Base-by-base conservation (phyloP, 2,797 vertebrate genomes). In the Harpagifer antarcticus region DNA sequence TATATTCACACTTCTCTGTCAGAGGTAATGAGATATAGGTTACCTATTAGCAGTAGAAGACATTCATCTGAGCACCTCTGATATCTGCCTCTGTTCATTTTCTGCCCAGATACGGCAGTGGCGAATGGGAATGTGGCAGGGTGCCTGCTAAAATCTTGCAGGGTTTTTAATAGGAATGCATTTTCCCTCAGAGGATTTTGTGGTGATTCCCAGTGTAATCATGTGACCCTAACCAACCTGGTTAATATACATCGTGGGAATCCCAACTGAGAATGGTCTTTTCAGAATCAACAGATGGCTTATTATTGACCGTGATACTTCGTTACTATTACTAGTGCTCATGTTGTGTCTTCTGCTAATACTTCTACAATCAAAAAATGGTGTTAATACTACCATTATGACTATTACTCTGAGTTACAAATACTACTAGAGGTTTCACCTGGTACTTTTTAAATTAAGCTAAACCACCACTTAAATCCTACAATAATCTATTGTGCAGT, bases 51-150 rank as follows among this genome's bases (percentile, higher is more conserved):
- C 76, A 81, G 63, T 57, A 75, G 79, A 63, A 74, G 84, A 82
- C 86, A 79, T 86, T 87, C 74, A 9, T 85, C 76, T 49, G 12
- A 67, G 54, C 6, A 47, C 53, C 80, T 78, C 67, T 78, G 75
- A 80, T 86, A 76, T 74, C 70, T 53, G 70, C 53, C 68, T 65
- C 45, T 50, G 65, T 57, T 84, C 84, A 65, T 78, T 83, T 88
- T 90, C 84, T 87, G 85, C 90, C 84, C 79, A 70, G 87, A 87
- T 86, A 90, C 85, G 87, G 76, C 20, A 69, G 54, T 15, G 54
- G 65, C 42, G 0, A 90, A 85, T 74, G 68, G 74, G 63, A 83
- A 59, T 48, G 14, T 66, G 82, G 80, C 72, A 77, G 67, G 14
- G 3, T 74, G 82, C 59, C 55, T 33, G 63, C 64, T 80, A 17